Evolutionary conservation across 2,113 vertebrate species (phyloP).

Genomic region (Pitta sordida): DNA sequence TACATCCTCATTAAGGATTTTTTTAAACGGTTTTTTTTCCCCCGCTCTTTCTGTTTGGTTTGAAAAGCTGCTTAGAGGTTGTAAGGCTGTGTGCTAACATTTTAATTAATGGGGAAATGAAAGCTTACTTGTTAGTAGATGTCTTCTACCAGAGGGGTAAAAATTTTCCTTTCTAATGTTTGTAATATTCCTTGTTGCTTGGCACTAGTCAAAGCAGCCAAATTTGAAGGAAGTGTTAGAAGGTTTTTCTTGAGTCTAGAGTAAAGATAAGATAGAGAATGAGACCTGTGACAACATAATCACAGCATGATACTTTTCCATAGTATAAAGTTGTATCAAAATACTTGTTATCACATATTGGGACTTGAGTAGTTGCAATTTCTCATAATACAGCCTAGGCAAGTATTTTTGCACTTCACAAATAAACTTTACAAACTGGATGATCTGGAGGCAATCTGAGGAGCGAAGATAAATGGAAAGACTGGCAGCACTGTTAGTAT

Average conservation of each 20-base stretch:
- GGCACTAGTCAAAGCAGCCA: not conserved
- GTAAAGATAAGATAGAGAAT: not conserved
- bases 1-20: not conserved
- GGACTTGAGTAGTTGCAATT: not conserved
- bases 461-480: not conserved
- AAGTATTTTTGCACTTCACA: not conserved
- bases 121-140: not conserved
- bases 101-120: not conserved
- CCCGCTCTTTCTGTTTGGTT: not conserved
- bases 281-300: not conserved
- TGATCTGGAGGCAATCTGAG: not conserved
- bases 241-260: not conserved
- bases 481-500: not conserved
- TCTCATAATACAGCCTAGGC: not conserved
- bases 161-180: not conserved
- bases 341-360: fast-evolving
- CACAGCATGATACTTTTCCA: not conserved
- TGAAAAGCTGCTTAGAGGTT: not conserved
- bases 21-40: not conserved
- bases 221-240: not conserved
- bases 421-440: not conserved
- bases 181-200: not conserved
- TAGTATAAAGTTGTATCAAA: not conserved
- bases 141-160: not conserved
- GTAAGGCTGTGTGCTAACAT: not conserved